A percentile compares a stretch with the other conserved stretches of the same genome.
Evolutionary conservation across 2,888 invertebrate genomes (phyloP).

Genomic region (Sarcophaga carnaria): DNA sequence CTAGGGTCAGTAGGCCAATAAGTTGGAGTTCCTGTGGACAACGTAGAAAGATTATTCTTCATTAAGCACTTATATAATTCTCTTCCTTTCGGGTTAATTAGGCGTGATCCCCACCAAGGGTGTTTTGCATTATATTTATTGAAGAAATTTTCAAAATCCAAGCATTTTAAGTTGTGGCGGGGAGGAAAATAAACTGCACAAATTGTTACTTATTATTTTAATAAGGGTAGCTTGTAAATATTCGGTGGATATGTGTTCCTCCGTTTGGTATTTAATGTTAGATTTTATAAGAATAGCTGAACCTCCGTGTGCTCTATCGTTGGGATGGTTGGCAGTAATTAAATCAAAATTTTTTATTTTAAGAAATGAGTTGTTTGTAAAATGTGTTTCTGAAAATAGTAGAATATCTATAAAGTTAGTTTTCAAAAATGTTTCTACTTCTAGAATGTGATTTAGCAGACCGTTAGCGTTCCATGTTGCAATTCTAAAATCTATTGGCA

Average conservation of each 20-base stretch:
- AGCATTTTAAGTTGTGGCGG: slow-evolving; percentile 21
- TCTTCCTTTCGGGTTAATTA: too few relatives aligned
- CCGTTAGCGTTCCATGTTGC: slow-evolving; percentile 38
- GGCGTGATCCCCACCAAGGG: too few relatives aligned
- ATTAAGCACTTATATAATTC: slow-evolving; percentile 52
- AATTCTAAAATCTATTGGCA: slow-evolving; percentile 28
- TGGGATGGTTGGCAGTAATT: too few relatives aligned
- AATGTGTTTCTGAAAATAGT: too few relatives aligned
- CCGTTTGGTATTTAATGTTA: slow-evolving; percentile 40
- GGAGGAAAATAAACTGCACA: slow-evolving; percentile 49
- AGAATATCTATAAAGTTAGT: too few relatives aligned
- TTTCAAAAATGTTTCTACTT: too few relatives aligned
- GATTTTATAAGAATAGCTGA: too few relatives aligned
- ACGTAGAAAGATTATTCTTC: slow-evolving; percentile 24
- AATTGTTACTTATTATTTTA: too few relatives aligned
- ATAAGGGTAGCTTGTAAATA: slow-evolving; percentile 30
- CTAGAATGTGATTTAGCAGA: background rate
- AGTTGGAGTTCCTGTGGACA: slow-evolving; percentile 61
- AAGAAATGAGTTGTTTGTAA: too few relatives aligned
- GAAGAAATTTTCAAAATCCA: slow-evolving; percentile 25
- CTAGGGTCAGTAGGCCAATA: slow-evolving; percentile 12
- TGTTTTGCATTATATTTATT: background rate
- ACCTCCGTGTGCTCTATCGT: too few relatives aligned
- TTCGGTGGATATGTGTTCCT: background rate
- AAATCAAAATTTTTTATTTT: too few relatives aligned